phyloP scores from a whole-genome alignment of 2,113 vertebrate genomes.

The Chaetops frenatus region DNA sequence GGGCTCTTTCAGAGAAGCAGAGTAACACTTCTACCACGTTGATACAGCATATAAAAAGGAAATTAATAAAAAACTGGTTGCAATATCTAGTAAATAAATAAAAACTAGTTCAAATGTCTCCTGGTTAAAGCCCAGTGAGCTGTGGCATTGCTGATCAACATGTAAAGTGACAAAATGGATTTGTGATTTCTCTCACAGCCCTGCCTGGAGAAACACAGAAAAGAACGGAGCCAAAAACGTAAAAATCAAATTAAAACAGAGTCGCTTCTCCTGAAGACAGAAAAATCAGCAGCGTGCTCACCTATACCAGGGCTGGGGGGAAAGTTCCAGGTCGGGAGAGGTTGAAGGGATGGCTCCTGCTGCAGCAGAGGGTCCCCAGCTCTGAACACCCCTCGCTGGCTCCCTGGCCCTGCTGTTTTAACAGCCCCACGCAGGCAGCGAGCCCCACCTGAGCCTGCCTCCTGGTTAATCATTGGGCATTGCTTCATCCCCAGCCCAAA shows the following conservation, averaged over 20 bases:
- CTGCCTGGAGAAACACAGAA: neutral
- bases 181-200: neutral
- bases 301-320: neutral
- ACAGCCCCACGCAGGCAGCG: neutral
- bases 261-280: neutral
- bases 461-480: neutral
- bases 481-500: neutral
- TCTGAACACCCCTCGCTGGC: neutral
- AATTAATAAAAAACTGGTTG: neutral
- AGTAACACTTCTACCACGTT: neutral
- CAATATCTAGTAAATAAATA: neutral
- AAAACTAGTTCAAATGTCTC: neutral
- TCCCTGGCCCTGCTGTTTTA: neutral
- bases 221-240: neutral
- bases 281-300: neutral
- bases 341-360: neutral
- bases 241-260: neutral
- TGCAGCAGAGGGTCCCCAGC: neutral
- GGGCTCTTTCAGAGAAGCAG: neutral
- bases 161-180: rapidly evolving
- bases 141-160: neutral
- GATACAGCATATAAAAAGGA: neutral
- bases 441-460: neutral
- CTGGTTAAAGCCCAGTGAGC: neutral
- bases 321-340: neutral